Base-by-base conservation (phyloP, 2,113 vertebrate species). In the Phalacrocorax brasilianus region DNA sequence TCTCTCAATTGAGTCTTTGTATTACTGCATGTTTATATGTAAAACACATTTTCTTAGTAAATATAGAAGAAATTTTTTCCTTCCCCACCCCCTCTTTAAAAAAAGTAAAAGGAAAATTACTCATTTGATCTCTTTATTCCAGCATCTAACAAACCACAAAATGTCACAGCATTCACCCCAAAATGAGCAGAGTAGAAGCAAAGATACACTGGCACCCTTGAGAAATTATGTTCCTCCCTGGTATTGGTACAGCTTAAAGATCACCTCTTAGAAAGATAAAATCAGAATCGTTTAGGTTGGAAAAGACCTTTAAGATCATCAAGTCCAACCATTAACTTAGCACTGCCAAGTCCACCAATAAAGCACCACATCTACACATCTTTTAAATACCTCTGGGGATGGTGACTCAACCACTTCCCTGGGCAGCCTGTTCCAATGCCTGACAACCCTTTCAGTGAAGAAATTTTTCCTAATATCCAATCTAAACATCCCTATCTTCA, bases 101-200 rank as follows among this genome's bases (percentile, higher is more conserved):
- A 71, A 65, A 45, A 15, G 2, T 2, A n/a, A 52, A 91, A 42
- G 27, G 9, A 75, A 81, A 72, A 74, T 65, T 71, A 67, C 40
- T 62, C 24, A 58, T 80, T 88, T 75, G 56, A 53, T 83, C 24
- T 85, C 26, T 88, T 79, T 85, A 73, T 76, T 91, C n/a, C 40
- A 79, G 27, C 40, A 65, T 71, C 81, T 94, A 93, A 70, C 33
- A 95, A 83, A 91, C 28, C 49, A 73, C 45, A 85, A 76, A 83
- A 90, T 47, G 38, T 93, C 81, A 83, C 32, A 80, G 55, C n/a
- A 50, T 45, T 91, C 28, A 28, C 59, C 22, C 42, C 53, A 78
- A 82, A 86, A 73, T 73, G 21, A 67, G 81, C 12, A 53, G 35
- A 88, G 10, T 7, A 66, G 79, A 67, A 85, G 23, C 19, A 81